Evolutionary conservation across 2,797 vertebrate species (phyloP).

Genomic region (Phyllotis vaccarum): DNA sequence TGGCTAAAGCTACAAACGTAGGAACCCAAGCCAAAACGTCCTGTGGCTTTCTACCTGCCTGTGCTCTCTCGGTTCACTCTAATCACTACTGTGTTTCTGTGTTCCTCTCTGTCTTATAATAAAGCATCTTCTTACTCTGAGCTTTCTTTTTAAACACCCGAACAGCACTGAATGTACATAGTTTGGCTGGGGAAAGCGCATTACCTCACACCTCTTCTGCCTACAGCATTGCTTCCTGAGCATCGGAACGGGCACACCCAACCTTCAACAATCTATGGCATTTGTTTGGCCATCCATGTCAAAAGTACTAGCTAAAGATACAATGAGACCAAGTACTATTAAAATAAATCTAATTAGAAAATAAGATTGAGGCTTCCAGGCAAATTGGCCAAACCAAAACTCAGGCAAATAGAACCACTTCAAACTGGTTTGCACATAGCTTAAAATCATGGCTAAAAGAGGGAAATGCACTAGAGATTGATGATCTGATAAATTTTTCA

Average conservation of each 20-base stretch:
- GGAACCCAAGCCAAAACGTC: not conserved
- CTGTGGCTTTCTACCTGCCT: not conserved
- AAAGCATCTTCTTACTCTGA: not conserved
- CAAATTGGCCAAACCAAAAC: constrained; percentile 48
- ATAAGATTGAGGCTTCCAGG: constrained; percentile 23
- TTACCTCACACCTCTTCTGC: not conserved
- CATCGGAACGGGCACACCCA: not conserved
- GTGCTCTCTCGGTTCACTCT: not conserved
- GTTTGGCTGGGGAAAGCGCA: not conserved
- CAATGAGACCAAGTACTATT: not conserved
- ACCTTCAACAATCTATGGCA: not conserved
- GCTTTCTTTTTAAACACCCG: not conserved
- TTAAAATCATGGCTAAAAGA: not conserved
- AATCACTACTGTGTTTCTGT: not conserved
- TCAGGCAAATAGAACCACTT: constrained; percentile 32
- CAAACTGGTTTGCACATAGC: constrained; percentile 51
- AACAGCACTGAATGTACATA: not conserved
- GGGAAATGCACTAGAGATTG: not conserved
- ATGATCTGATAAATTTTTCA: constrained; percentile 10
- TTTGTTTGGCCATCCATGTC: not conserved
- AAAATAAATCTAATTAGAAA: constrained; percentile 57
- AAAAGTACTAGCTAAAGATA: constrained; percentile 18
- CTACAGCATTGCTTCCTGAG: not conserved
- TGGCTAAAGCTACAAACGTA: not conserved
- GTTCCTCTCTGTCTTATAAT: not conserved